Evolutionary conservation across 2,797 vertebrate genomes (phyloP).

Genomic region (Sebastes miniatus): DNA sequence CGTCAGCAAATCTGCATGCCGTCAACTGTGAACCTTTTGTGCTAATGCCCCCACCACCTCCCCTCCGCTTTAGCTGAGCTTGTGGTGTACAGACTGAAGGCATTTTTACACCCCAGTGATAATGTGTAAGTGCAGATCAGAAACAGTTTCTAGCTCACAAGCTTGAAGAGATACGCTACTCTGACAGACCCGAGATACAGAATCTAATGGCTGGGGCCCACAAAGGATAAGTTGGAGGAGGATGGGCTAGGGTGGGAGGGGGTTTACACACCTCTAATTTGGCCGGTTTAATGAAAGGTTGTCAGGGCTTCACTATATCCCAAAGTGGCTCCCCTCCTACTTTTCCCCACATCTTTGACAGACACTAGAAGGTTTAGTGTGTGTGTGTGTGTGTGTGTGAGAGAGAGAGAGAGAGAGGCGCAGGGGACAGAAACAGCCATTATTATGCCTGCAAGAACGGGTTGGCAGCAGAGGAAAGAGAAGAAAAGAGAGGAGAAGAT

Average conservation of each 20-base stretch:
- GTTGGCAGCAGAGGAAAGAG: conserved; percentile 70
- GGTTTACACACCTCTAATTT: conserved; percentile 77
- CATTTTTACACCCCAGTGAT: conserved; percentile 68
- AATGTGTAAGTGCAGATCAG: conserved; percentile 65
- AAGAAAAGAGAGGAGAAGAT: conserved; percentile 77
- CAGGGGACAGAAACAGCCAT: conserved; percentile 68
- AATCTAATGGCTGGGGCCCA: conserved; percentile 35
- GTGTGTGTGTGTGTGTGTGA: background rate
- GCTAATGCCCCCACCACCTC: conserved; percentile 45
- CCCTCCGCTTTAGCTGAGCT: conserved; percentile 47
- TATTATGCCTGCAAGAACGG: conserved; percentile 72
- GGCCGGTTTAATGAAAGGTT: conserved; percentile 77
- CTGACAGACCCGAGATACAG: conserved; percentile 46
- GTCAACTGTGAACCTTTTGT: conserved; percentile 73
- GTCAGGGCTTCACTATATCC: conserved; percentile 66
- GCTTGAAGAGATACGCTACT: conserved; percentile 44
- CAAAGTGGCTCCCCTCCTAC: conserved; percentile 63
- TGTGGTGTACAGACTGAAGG: conserved; percentile 46
- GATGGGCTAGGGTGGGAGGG: conserved; percentile 25
- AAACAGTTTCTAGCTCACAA: conserved; percentile 54
- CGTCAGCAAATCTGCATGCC: conserved; percentile 77
- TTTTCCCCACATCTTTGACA: conserved; percentile 49
- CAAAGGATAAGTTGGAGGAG: conserved; percentile 51
- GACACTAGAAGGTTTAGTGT: conserved; percentile 18
- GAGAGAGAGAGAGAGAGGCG: background rate